These are phyloP conservation scores for Monopis laevigella DNA, from an alignment of 2,888 invertebrate genomes.

Conservation along the genomic window DNA sequence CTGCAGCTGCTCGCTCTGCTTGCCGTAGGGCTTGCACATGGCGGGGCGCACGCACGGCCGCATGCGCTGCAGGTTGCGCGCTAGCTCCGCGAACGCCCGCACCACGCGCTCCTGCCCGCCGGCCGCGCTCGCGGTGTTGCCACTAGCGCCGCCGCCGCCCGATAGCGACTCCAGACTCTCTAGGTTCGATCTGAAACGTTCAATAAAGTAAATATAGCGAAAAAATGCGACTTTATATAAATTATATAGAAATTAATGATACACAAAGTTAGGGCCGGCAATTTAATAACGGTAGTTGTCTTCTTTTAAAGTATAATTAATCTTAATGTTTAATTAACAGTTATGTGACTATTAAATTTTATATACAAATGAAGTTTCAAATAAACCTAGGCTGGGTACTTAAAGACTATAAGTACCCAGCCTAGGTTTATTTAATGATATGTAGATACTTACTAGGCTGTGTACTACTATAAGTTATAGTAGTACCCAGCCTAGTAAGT, in stretches of 20 bases:
- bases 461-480: too few species aligned
- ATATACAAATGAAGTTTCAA: too few species aligned
- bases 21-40: constrained; percentile 92
- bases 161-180: constrained; percentile 75
- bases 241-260: neutral
- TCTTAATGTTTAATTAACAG: too few species aligned
- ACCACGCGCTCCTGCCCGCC: constrained; percentile 87
- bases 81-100: constrained; percentile 84
- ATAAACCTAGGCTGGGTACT: too few species aligned
- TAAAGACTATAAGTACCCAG: too few species aligned
- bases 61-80: constrained; percentile 90
- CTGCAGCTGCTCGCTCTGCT: constrained; percentile 88
- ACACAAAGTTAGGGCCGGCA: neutral
- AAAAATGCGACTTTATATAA: too few species aligned
- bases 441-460: too few species aligned
- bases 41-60: constrained; percentile 87
- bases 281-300: neutral
- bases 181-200: constrained; percentile 71
- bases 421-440: too few species aligned
- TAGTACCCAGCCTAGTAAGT: too few species aligned
- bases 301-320: too few species aligned
- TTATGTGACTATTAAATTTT: too few species aligned
- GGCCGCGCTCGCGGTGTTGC: constrained; percentile 21
- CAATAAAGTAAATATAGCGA: constrained; percentile 9
- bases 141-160: constrained; percentile 31